Conservation (phyloP, 2,797 vertebrate species). For the Xenentodon cancila region DNA sequence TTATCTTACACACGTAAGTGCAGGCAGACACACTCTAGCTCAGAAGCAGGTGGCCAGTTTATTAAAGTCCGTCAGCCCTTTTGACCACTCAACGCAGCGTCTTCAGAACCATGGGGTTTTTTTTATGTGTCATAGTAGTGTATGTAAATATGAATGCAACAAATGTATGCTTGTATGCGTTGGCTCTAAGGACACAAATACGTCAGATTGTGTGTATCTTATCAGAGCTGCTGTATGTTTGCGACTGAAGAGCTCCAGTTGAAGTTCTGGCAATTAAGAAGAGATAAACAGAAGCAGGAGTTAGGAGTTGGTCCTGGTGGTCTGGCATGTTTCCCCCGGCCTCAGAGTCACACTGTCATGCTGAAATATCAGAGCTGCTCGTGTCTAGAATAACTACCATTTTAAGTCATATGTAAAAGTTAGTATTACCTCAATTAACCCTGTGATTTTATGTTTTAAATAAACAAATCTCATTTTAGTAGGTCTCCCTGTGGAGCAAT, state of each 20-base stretch:
- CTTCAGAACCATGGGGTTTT: neutral
- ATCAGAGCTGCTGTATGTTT: constrained; percentile 46
- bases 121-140: neutral
- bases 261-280: constrained; percentile 45
- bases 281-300: constrained; percentile 43
- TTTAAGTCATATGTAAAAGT: too few species aligned
- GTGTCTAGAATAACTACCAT: too few species aligned
- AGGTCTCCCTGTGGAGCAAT: too few species aligned
- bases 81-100: neutral
- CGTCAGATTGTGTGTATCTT: constrained; percentile 43
- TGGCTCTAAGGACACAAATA: neutral
- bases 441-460: too few species aligned
- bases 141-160: neutral
- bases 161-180: neutral
- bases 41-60: constrained; percentile 37
- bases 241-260: constrained; percentile 32
- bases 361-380: neutral
- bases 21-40: constrained; percentile 25
- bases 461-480: too few species aligned
- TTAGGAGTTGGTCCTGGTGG: neutral
- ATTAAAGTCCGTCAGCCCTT: constrained; percentile 21
- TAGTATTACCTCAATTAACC: too few species aligned
- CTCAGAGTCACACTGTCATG: neutral
- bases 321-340: neutral
- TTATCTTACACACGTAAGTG: constrained; percentile 45